Evolutionary conservation across 2,113 vertebrate species (phyloP).

Genomic region (Loxodonta africana): DNA sequence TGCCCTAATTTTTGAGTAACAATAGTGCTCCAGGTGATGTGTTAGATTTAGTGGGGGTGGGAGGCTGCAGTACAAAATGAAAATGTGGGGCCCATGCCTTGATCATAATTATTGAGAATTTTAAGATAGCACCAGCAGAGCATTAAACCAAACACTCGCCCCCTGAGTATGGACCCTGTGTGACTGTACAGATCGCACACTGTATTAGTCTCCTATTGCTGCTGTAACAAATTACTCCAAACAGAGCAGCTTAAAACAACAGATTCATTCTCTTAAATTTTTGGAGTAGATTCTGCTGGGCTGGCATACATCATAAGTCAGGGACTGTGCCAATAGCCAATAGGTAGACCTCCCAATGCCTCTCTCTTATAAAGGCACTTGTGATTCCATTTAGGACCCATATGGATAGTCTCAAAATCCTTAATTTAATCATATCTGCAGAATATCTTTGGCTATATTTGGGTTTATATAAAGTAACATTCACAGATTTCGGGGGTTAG

Average conservation of each 20-base stretch:
- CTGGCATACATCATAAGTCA: not conserved
- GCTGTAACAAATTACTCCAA: not conserved
- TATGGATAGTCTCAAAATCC: not conserved
- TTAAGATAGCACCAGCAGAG: not conserved
- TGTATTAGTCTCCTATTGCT: not conserved
- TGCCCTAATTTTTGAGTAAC: not conserved
- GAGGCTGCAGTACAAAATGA: not conserved
- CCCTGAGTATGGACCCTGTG: not conserved
- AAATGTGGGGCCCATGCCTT: not conserved
- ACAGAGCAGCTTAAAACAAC: not conserved
- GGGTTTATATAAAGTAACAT: not conserved
- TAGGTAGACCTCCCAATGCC: not conserved
- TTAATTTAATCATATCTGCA: not conserved
- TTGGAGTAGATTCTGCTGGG: not conserved
- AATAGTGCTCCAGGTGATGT: too few species aligned
- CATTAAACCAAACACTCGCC: not conserved
- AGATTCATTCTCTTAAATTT: not conserved
- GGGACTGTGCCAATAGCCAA: not conserved
- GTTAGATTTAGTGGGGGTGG: not conserved
- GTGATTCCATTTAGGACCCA: not conserved
- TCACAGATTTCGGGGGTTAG: not conserved
- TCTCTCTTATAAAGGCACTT: not conserved
- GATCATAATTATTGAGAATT: conserved; percentile 18
- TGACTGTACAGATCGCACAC: not conserved
- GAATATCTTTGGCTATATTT: not conserved